Evolutionary conservation across 2,113 vertebrate species (phyloP).

Genomic region (Neoarius graeffei): DNA sequence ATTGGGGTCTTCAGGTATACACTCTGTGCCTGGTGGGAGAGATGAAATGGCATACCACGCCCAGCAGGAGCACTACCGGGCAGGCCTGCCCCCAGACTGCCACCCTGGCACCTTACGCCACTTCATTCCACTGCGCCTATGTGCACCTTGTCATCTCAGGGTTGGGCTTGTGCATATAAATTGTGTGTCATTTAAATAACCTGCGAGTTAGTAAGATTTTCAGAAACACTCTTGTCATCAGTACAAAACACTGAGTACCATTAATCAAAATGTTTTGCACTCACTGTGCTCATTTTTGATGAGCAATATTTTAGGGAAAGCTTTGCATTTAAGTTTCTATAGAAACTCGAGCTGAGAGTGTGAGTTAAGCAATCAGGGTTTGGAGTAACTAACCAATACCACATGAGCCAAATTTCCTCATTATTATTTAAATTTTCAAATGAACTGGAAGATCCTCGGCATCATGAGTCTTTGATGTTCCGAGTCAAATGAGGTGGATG

Average conservation of each 20-base stretch:
- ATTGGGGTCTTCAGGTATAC: conserved; percentile 56
- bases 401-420: conserved; percentile 14
- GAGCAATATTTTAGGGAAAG: background rate
- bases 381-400: background rate
- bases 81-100: conserved; percentile 58
- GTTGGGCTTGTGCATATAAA: background rate
- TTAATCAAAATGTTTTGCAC: background rate
- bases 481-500: conserved; percentile 73
- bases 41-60: conserved; percentile 55
- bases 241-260: background rate
- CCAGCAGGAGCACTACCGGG: conserved; percentile 54
- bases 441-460: conserved; percentile 70
- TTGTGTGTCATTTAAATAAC: background rate
- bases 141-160: conserved; percentile 11
- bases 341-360: background rate
- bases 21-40: conserved; percentile 53
- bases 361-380: background rate
- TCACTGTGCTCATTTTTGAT: background rate
- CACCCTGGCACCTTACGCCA: conserved; percentile 50
- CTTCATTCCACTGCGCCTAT: conserved; percentile 46
- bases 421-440: conserved; percentile 28
- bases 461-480: conserved; percentile 75
- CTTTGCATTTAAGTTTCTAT: background rate
- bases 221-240: background rate
- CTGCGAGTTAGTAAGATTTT: background rate